Base-by-base conservation (phyloP, 2,113 vertebrate genomes). In the Todiramphus saurophagus region DNA sequence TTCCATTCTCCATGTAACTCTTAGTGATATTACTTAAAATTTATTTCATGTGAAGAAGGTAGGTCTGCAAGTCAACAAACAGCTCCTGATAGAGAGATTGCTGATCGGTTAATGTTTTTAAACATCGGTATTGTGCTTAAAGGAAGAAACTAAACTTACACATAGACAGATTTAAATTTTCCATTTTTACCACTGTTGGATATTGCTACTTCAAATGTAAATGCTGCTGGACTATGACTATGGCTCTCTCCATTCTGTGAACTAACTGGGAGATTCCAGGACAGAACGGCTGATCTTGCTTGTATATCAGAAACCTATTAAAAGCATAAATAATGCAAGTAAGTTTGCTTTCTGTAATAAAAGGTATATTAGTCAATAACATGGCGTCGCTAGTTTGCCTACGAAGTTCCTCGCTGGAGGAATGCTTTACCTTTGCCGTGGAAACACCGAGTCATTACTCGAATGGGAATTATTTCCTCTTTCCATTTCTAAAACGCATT, bases 121-220 rank as follows among this genome's bases (percentile, higher is more conserved):
- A 96, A 95, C 93, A 95, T 75, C 56, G 24, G 83, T n/a, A 90
- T 92, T 94, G 90, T 75, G 90, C 93, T 96, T 96, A 96, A 96
- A 96, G 48, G 92, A 96, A 96, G 97, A 94, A 96, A 97, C 88
- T 90, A 96, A 90, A 98, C 98, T 98, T 97, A 98, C 98, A 91
- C 95, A 95, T 98, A 98, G 83, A 98, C 95, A 48, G 96, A 97
- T 95, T 98, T 98, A 97, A 98, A 99, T 96, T 98, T 98, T 96
- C 98, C 98, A 95, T 98, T 98, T 94, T 98, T 98, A 96, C 98
- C 97, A 80, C 92, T 98, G 95, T 97, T 98, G 70, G 98, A 98
- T 93, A 99, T 90, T 92, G 97, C 97, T 96, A 98, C 97, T 98
- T 98, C 98, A 96, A 98, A 98, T 94, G 91, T 97, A 94, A 98